Percentiles rank a stretch among this genome's conserved stretches.
Conservation (phyloP, 2,888 invertebrate species). For the Hirudinaria manillensis region DNA sequence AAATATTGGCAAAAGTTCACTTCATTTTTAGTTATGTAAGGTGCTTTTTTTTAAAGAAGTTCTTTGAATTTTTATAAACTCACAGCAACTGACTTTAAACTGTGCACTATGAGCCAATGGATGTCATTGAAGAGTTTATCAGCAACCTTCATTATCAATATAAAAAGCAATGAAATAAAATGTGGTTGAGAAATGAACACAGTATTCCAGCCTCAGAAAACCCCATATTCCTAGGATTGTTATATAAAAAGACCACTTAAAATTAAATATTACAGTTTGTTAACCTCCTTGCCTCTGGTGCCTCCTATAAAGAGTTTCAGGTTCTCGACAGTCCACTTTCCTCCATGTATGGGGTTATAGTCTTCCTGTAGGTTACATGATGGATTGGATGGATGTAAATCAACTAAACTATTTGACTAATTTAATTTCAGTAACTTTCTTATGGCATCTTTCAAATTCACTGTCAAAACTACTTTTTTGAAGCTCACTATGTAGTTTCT, state of each 20-base stretch:
- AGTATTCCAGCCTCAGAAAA: background rate
- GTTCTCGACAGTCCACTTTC: constrained; percentile 88
- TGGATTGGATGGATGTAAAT: no score
- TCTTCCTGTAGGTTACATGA: constrained; percentile 63
- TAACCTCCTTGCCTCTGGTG: constrained; percentile 75
- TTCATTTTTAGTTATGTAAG: no score
- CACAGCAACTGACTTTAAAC: constrained; percentile 82
- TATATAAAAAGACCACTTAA: background rate
- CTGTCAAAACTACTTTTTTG: no score
- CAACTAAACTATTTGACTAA: no score
- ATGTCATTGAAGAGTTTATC: constrained; percentile 79
- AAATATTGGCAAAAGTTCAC: no score
- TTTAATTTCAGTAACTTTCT: no score
- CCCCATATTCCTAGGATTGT: background rate
- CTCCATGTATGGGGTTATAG: constrained; percentile 87
- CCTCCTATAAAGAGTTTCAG: constrained; percentile 81
- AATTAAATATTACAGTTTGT: background rate
- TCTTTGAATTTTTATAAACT: constrained; percentile 28
- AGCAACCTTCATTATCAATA: constrained; percentile 56
- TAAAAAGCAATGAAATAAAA: background rate
- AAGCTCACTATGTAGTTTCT: background rate
- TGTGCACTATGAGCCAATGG: constrained; percentile 73
- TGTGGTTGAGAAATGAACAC: background rate
- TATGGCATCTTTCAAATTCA: no score
- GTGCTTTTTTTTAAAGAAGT: no score